These are phyloP conservation scores for Bombus sylvicola DNA, from an alignment of 1,140 invertebrate genomes.

Conservation along the genomic window DNA sequence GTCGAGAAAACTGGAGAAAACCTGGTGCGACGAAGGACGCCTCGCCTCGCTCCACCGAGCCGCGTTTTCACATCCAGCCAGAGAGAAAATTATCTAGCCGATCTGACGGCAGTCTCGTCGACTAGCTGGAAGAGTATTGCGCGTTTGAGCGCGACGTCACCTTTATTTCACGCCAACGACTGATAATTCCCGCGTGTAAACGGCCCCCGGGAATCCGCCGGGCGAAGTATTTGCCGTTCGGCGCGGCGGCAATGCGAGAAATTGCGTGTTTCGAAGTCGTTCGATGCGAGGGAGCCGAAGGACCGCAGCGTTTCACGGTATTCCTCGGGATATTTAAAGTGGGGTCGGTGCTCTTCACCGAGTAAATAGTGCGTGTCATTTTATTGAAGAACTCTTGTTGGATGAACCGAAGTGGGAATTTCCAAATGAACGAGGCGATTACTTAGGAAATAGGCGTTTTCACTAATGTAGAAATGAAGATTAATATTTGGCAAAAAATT, in stretches of 20 bases:
- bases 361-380: neutral
- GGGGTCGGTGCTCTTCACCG: neutral
- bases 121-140: conserved; percentile 7
- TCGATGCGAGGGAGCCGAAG: neutral
- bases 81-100: conserved; percentile 63
- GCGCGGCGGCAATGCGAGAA: neutral
- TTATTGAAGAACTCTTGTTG: neutral
- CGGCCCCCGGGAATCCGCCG: neutral
- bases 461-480: no score
- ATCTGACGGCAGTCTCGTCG: conserved; percentile 42
- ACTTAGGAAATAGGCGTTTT: no score
- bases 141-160: conserved; percentile 25
- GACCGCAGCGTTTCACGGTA: neutral
- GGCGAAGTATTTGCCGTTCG: conserved; percentile 30
- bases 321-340: neutral
- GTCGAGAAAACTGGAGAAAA: conserved; percentile 12
- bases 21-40: conserved; percentile 23
- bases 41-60: conserved; percentile 45
- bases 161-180: conserved; percentile 29
- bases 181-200: conserved; percentile 15
- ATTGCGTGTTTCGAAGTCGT: neutral
- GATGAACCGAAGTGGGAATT: neutral
- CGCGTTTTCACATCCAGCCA: conserved; percentile 27
- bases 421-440: no score
- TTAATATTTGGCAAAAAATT: no score